Evolutionary conservation across 2,113 vertebrate genomes (phyloP).

Genomic region (Centrocercus urophasianus): DNA sequence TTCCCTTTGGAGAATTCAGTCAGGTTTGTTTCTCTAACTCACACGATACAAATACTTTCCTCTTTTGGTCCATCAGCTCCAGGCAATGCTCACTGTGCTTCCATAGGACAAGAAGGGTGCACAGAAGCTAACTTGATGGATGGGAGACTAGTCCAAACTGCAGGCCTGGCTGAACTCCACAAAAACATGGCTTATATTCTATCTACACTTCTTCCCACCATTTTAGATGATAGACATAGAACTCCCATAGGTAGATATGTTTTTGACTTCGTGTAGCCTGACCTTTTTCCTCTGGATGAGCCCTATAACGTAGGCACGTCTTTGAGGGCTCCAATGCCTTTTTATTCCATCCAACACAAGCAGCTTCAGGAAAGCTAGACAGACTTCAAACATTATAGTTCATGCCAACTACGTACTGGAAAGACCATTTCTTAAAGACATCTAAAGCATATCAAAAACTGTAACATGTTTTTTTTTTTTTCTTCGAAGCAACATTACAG

Average conservation of each 20-base stretch:
- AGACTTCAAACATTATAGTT: not conserved
- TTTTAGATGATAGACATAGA: not conserved
- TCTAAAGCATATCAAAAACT: not conserved
- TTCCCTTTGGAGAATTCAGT: not conserved
- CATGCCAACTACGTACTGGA: not conserved
- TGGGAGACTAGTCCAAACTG: not conserved
- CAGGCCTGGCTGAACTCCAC: not conserved
- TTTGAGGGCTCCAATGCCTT: not conserved
- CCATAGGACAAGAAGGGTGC: rapidly evolving
- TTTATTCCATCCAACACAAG: not conserved
- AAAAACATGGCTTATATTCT: not conserved
- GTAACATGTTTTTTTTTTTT: not conserved
- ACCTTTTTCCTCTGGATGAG: not conserved
- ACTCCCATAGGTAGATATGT: not conserved
- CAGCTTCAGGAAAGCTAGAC: rapidly evolving
- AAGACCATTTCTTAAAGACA: not conserved
- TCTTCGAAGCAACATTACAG: not conserved
- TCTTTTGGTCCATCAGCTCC: not conserved
- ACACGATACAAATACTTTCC: not conserved
- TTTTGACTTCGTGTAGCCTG: not conserved
- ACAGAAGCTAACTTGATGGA: not conserved
- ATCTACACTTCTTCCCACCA: not conserved
- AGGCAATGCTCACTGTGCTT: rapidly evolving
- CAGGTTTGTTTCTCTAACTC: constrained; percentile 4
- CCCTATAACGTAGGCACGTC: rapidly evolving